Evolutionary conservation across 2,888 invertebrate species (phyloP), one percentile per base, ranked within the genome.

Genomic region (Apamea crenata): DNA sequence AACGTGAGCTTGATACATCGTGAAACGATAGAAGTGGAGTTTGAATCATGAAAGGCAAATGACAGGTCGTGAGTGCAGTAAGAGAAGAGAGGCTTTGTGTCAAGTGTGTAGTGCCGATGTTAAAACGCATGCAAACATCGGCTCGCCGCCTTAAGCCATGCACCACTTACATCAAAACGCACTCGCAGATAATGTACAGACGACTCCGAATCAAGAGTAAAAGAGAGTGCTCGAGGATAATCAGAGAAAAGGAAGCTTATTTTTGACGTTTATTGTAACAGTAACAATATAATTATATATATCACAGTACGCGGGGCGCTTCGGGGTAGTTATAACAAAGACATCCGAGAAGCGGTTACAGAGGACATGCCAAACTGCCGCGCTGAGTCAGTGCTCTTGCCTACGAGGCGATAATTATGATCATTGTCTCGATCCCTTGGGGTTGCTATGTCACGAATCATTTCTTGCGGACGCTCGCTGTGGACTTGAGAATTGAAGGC

Each of bases 261-360:
- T 94, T 95, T 94, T 93, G 93, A 94, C 85, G 94, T 96, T 97
- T 96, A 96, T 96, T 97, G 95, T 96, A 97, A 96, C 96, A 96
- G 93, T 96, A 97, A 97, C 96, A 96, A 95, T 96, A 94, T 95
- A 87, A 87, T 84, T 84, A 88, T 88, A 96, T 95, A 95, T 96
- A 97, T 97, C 97, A 97, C 96, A 97, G 96, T 96, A 96, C 97
- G 96, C 96, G 96, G 96, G 96, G 96, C 97, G 96, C 96, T 96
- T 96, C 95, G 96, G 96, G 96, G 95, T 94, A 93, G 92, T 93
- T 92, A 91, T 91, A 91, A 90, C 90, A 87, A 90, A 90, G 91
- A 91, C 90, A 92, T 94, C 93, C 93, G 94, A 93, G 94, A 93
- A 93, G 93, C 94, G 95, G 94, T 93, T 93, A 93, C 92, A 90